Conservation (phyloP, 1,140 invertebrate genomes). For the Drosophila mojavensis region DNA sequence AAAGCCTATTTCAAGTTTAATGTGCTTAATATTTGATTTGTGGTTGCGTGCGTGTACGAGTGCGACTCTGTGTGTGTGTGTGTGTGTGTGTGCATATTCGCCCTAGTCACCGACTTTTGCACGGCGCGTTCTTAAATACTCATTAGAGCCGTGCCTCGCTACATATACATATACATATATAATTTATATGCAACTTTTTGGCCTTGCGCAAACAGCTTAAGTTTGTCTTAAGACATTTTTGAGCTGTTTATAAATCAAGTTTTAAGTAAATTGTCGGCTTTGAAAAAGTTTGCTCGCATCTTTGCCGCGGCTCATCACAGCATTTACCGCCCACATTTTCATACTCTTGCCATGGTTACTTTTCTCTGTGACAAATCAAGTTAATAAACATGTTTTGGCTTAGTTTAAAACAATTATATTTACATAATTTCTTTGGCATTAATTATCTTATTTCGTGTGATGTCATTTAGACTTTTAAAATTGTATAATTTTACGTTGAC, state of each 20-base stretch:
- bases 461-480: no score
- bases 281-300: slow-evolving; percentile 9
- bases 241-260: slow-evolving; percentile 4
- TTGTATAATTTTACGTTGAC: no score
- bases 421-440: no score
- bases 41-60: slow-evolving; percentile 13
- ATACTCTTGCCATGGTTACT: background rate
- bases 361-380: background rate
- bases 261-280: slow-evolving; percentile 11
- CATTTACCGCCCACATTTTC: background rate
- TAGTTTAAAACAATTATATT: no score
- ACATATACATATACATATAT: background rate
- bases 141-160: background rate
- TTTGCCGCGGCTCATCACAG: background rate
- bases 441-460: no score
- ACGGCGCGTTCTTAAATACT: slow-evolving; percentile 13
- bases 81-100: slow-evolving; percentile 1
- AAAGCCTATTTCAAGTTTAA: slow-evolving; percentile 55
- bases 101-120: slow-evolving; percentile 28
- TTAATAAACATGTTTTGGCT: no score
- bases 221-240: slow-evolving; percentile 11
- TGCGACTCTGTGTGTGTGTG: background rate
- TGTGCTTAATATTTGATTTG: slow-evolving; percentile 66
- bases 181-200: background rate
- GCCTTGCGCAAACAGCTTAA: background rate